These are phyloP conservation scores for Pristionchus japonicus DNA, from an alignment of 2,888 invertebrate genomes.

Conservation along the genomic window DNA sequence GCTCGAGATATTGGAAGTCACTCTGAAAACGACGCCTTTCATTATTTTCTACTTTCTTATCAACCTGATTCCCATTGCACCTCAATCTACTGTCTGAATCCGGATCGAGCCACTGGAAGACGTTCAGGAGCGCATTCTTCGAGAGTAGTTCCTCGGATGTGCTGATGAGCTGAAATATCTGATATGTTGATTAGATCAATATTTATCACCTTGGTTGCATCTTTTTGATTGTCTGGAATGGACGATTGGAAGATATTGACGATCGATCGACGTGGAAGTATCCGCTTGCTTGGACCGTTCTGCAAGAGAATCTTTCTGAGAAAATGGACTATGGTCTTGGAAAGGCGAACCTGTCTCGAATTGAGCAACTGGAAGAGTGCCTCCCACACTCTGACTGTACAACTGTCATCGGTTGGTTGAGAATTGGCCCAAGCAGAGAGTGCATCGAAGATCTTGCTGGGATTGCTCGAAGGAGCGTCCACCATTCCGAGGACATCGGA, in stretches of 20 bases:
- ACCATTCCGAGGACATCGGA: conserved; percentile 2
- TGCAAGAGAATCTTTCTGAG: background rate
- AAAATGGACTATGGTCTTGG: background rate
- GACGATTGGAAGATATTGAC: conserved; percentile 31
- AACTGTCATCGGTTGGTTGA: conserved; percentile 5
- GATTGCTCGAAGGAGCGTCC: background rate
- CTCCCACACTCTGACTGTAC: conserved; percentile 29
- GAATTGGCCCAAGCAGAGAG: background rate
- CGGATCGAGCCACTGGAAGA: conserved; percentile 5
- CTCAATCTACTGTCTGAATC: background rate
- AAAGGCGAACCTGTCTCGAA: background rate
- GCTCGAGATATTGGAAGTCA: conserved; percentile 8
- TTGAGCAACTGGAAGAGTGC: background rate
- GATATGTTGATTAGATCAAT: background rate
- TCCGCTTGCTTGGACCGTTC: background rate
- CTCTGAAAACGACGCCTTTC: background rate
- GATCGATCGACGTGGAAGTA: background rate
- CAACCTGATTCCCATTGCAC: background rate
- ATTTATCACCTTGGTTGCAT: background rate
- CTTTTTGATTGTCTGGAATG: background rate
- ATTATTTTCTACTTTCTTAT: background rate
- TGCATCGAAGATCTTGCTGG: background rate
- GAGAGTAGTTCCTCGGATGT: conserved; percentile 1
- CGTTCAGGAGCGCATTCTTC: background rate
- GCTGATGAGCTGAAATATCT: background rate